phyloP scores from a whole-genome alignment of 2,797 vertebrate species.

The Sebastes elongatus region DNA sequence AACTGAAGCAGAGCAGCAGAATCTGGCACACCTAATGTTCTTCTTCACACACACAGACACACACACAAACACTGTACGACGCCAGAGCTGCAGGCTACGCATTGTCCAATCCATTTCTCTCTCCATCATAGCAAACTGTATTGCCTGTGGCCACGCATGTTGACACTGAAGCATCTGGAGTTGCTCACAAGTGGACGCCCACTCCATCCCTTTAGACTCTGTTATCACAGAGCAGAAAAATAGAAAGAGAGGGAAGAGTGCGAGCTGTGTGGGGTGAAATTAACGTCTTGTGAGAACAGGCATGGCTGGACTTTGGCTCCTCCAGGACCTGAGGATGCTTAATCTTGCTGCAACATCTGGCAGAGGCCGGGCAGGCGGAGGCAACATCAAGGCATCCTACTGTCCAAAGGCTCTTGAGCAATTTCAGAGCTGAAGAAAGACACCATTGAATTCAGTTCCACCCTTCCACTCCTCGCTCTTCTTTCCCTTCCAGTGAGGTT shows the following conservation, averaged over 20 bases:
- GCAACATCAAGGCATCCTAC: constrained; percentile 54
- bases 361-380: constrained; percentile 29
- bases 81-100: constrained; percentile 27
- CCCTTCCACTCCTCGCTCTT: constrained; percentile 4
- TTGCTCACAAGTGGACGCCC: constrained; percentile 58
- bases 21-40: constrained; percentile 17
- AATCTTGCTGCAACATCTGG: constrained; percentile 75
- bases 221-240: constrained; percentile 56
- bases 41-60: constrained; percentile 2
- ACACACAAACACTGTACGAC: neutral
- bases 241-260: constrained; percentile 13
- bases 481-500: constrained; percentile 11
- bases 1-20: constrained; percentile 8
- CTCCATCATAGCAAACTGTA: constrained; percentile 50
- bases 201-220: constrained; percentile 55
- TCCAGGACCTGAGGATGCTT: constrained; percentile 46
- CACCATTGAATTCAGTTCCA: constrained; percentile 39
- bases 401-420: constrained; percentile 64
- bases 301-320: constrained; percentile 59
- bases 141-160: constrained; percentile 46
- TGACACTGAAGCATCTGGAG: constrained; percentile 67
- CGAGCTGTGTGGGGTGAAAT: constrained; percentile 58
- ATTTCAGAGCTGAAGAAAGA: constrained; percentile 55
- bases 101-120: constrained; percentile 56
- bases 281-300: constrained; percentile 60